Evolutionary conservation across 2,888 invertebrate species (phyloP), one percentile per base, ranked within the genome.

Genomic region (Eupithecia subfuscata): DNA sequence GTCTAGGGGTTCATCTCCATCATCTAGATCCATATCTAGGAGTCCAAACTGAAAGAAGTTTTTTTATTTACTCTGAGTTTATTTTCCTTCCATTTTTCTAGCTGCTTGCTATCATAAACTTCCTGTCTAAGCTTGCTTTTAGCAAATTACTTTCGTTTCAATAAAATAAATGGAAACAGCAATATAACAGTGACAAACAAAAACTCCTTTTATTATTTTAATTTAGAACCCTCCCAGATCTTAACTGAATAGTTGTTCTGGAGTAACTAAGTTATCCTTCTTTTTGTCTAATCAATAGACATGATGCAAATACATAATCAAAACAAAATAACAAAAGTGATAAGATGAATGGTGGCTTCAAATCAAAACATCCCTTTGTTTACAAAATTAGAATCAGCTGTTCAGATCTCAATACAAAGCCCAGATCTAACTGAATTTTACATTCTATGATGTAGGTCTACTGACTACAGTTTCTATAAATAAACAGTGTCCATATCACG

Each of bases 1-100:
- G 78, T 92, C 94, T 81, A 91, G 92, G 14, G 90, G 92, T 40
- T 94, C 95, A 77, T 96, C 96, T 83, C 96, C 95, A 80, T 91
- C 90, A 64, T 93, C 90, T 67, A 92, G 92, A 83, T 96, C 95
- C 37, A 98, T 95, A 87, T 97, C 97, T 84, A 97, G 96, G 73
- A 98, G 93, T 6, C 98, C 98, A 94, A 96, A 97, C 98, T 98
- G 84, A 69, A 69, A 67, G 75, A 69, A 22, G 22, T 12, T 48
- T 60, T 25, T 43, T 60, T 40, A 34, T 40, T 25, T 25, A 60
- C 9, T 56, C 52, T 0, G n/a, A n/a, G 48, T n/a, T 48, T n/a
- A n/a, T 6, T 48, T 48, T 2, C 8, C 48, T 48, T 48, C 5
- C 18, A 18, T 18, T n/a, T 0, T 52, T n/a, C n/a, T 52, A 52